Percentiles rank a stretch among this genome's conserved stretches.
Evolutionary conservation across 2,797 vertebrate species (phyloP).

Genomic region (Epinephelus coioides): DNA sequence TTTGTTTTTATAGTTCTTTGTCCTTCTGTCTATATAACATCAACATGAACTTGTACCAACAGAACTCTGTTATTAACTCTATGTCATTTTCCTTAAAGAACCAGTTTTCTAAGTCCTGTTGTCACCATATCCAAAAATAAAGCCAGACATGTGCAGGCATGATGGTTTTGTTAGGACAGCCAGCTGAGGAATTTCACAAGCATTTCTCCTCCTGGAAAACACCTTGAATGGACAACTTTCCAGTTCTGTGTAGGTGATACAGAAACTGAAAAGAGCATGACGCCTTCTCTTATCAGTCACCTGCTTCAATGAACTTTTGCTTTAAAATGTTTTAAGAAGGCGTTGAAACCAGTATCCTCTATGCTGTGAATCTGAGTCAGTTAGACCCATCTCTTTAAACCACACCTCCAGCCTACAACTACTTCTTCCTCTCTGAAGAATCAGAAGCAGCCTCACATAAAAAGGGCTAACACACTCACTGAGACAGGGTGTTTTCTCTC

Average conservation of each 20-base stretch:
- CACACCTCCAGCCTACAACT: constrained; percentile 72
- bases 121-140: neutral
- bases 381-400: constrained; percentile 44
- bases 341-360: neutral
- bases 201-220: neutral
- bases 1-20: neutral
- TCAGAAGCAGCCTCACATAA: constrained; percentile 11
- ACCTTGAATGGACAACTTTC: constrained; percentile 10
- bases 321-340: neutral
- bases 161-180: constrained; percentile 7
- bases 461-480: neutral
- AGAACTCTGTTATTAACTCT: neutral
- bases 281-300: neutral
- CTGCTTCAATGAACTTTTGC: fast-evolving
- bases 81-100: neutral
- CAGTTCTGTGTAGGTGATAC: neutral
- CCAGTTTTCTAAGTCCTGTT: neutral
- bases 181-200: constrained; percentile 61
- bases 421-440: constrained; percentile 42
- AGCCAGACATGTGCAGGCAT: constrained; percentile 46
- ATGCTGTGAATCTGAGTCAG: neutral
- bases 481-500: constrained; percentile 14
- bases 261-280: fast-evolving
- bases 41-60: neutral
- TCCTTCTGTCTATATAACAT: neutral